Percentiles rank a stretch among this genome's conserved stretches.
These are phyloP conservation scores for Troides oblongomaculatus DNA, from an alignment of 2,888 invertebrate genomes.

Conservation along the genomic window DNA sequence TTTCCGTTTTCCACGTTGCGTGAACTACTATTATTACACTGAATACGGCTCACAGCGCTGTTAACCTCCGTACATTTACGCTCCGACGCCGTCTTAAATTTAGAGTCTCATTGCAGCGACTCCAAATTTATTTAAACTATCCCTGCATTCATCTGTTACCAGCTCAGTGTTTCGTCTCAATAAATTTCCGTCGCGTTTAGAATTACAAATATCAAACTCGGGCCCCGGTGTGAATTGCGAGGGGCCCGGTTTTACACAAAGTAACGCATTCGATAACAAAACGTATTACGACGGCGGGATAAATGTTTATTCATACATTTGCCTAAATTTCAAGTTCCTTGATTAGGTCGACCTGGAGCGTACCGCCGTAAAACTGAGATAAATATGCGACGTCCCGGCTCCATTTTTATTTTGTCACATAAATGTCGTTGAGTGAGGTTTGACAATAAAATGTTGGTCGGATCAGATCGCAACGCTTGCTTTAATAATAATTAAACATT, in stretches of 20 bases:
- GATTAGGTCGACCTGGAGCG: constrained; percentile 21
- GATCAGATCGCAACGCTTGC: background rate
- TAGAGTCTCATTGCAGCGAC: constrained; percentile 9
- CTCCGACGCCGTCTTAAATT: constrained; percentile 10
- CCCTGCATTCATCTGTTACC: constrained; percentile 18
- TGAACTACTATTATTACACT: constrained; percentile 25
- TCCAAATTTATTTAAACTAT: constrained; percentile 13
- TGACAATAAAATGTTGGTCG: background rate
- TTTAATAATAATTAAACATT: background rate
- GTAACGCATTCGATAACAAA: constrained; percentile 49
- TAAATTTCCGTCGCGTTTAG: constrained; percentile 37
- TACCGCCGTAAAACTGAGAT: constrained; percentile 25
- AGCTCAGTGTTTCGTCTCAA: constrained; percentile 20
- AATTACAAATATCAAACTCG: constrained; percentile 46
- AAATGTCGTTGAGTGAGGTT: constrained; percentile 13
- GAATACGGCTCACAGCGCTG: constrained; percentile 24
- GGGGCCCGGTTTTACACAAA: constrained; percentile 41
- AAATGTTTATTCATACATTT: constrained; percentile 41
- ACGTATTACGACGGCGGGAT: constrained; percentile 37
- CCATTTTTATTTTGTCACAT: constrained; percentile 15
- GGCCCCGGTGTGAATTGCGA: constrained; percentile 39
- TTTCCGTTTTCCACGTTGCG: constrained; percentile 63
- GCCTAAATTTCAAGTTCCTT: constrained; percentile 31
- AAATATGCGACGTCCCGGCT: constrained; percentile 10
- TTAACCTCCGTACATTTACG: constrained; percentile 10